Evolutionary conservation across 2,113 vertebrate genomes (phyloP).

Genomic region (Gasterosteus aculeatus): DNA sequence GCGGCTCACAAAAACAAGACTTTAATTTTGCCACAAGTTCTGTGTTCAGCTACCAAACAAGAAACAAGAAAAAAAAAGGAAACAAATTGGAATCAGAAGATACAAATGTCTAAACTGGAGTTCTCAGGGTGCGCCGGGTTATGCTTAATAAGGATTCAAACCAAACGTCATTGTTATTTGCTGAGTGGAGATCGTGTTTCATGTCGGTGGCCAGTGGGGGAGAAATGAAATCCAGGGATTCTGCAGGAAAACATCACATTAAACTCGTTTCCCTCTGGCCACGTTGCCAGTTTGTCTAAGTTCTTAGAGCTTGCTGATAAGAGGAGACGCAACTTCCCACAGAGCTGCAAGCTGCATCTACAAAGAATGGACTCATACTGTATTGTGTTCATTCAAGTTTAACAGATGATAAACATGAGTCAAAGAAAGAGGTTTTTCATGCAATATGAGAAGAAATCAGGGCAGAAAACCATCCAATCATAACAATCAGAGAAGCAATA

Average conservation of each 20-base stretch:
- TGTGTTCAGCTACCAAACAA: background rate
- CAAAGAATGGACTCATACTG: background rate
- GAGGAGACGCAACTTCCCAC: too few relatives aligned
- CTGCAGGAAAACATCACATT: conserved; percentile 17
- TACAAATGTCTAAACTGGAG: conserved; percentile 6
- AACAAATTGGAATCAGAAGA: conserved; percentile 10
- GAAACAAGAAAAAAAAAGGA: background rate
- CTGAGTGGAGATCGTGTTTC: conserved; percentile 24
- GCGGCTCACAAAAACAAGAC: conserved; percentile 5
- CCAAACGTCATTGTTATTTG: conserved; percentile 18
- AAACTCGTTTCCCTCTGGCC: conserved; percentile 19
- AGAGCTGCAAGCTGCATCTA: background rate
- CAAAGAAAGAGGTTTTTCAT: background rate
- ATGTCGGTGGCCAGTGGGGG: conserved; percentile 23
- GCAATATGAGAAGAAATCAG: background rate
- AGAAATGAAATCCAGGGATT: conserved; percentile 26
- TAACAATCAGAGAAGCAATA: background rate
- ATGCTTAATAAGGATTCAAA: conserved; percentile 29
- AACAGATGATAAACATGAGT: background rate
- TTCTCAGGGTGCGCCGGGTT: conserved; percentile 5
- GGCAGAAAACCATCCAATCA: background rate
- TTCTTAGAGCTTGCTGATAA: conserved; percentile 8
- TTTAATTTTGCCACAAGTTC: background rate
- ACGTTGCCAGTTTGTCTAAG: conserved; percentile 45
- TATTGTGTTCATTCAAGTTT: background rate